phyloP scores from a whole-genome alignment of 1,140 invertebrate species.

The Heterodera carotae region DNA sequence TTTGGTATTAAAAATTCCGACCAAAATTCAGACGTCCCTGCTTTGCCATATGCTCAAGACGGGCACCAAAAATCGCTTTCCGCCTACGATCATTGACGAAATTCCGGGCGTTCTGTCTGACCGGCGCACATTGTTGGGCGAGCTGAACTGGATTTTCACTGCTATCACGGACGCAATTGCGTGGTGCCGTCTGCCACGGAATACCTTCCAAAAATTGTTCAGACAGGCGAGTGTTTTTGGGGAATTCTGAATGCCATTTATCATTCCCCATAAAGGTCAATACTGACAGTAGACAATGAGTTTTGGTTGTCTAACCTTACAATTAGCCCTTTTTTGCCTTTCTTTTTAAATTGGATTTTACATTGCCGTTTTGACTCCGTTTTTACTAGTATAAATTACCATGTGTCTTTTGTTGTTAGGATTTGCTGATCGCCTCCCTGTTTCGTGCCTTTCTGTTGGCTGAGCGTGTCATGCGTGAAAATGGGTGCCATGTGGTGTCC shows the following conservation, averaged over 20 bases:
- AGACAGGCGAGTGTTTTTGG: slow-evolving; percentile 72
- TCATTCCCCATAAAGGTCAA: too few species aligned
- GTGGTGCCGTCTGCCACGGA: slow-evolving; percentile 90
- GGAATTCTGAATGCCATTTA: slow-evolving; percentile 26
- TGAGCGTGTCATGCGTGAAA: slow-evolving; percentile 90
- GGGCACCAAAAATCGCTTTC: slow-evolving; percentile 49
- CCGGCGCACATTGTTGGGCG: slow-evolving; percentile 92
- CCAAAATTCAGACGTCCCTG: slow-evolving; percentile 78
- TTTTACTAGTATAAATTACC: too few species aligned
- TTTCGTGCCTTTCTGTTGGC: slow-evolving; percentile 96
- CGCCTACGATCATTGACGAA: slow-evolving; percentile 69
- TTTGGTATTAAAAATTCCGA: too few species aligned
- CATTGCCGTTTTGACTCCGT: too few species aligned
- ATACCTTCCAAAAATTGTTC: slow-evolving; percentile 93
- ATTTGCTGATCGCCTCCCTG: slow-evolving; percentile 93
- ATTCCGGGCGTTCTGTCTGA: slow-evolving; percentile 93
- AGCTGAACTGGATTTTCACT: slow-evolving; percentile 99
- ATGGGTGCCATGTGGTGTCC: slow-evolving; percentile 91
- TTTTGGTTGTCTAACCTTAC: too few species aligned
- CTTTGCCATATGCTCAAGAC: slow-evolving; percentile 73
- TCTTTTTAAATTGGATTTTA: too few species aligned
- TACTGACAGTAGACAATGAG: too few species aligned
- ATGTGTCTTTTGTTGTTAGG: slow-evolving; percentile 67
- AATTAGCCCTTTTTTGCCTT: too few species aligned
- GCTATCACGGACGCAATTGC: slow-evolving; percentile 99